These are phyloP conservation scores for Pardalotus punctatus DNA, from an alignment of 2,113 vertebrate genomes.

Conservation along the genomic window DNA sequence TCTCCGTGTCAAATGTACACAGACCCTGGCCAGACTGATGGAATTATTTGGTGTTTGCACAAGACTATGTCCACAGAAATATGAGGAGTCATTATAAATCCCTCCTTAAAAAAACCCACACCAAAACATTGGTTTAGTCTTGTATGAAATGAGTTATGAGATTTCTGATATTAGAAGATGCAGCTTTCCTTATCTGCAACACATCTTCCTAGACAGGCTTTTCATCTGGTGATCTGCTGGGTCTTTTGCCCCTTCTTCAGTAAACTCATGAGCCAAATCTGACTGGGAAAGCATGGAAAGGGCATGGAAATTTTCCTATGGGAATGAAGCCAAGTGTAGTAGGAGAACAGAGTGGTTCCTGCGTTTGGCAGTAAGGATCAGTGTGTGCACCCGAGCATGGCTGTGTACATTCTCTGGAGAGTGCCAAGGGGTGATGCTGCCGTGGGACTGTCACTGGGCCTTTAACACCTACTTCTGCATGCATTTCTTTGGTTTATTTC, in stretches of 20 bases:
- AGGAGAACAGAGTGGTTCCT: neutral
- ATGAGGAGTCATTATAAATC: neutral
- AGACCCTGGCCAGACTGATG: neutral
- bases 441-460: neutral
- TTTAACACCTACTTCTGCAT: neutral
- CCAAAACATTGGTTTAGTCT: neutral
- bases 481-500: neutral
- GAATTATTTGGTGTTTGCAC: neutral
- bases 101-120: neutral
- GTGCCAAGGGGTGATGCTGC: neutral
- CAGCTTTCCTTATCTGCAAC: neutral
- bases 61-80: neutral
- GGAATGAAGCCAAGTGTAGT: neutral
- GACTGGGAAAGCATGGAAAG: neutral
- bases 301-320: neutral
- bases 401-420: neutral
- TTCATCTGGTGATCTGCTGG: neutral
- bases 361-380: conserved; percentile 5
- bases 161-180: neutral
- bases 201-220: neutral
- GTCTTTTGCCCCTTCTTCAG: neutral
- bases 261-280: neutral
- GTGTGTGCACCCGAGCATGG: neutral
- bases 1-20: neutral
- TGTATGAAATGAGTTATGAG: neutral